Evolutionary conservation across 2,888 invertebrate genomes (phyloP), one percentile per base, ranked within the genome.

Genomic region (Scelioninae gen. 2): DNA sequence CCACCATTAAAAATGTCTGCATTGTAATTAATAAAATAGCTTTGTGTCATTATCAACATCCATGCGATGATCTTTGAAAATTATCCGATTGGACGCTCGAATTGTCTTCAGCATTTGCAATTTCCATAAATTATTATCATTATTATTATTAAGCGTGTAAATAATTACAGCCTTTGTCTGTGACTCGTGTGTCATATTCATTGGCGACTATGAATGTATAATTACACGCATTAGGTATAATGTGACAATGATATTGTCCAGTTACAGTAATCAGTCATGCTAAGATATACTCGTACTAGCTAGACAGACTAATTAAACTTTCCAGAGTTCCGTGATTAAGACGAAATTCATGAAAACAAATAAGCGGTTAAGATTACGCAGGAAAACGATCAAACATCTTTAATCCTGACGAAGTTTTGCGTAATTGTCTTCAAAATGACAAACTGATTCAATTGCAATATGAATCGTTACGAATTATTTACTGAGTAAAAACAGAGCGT

Each of bases 261-360:
- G 45, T 69, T 55, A 53, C n/a, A 61, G 53, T 61, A 69, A 69
- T 69, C 61, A 61, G 53, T 61, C 60, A 69, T 68, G 19, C 28
- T 43, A 53, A 43, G 41, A 58, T 68, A 31, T 35, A 60, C 60
- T 43, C 15, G 13, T 28, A 52, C n/a, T n/a, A n/a, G n/a, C n/a
- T n/a, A 45, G 68, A 53, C 31, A 60, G 52, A 45, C 37, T 68
- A 58, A 68, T 68, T 68, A 58, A 60, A 52, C 53, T 50, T 35
- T 48, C 31, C 31, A 9, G 16, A 67, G 41, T 50, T 35, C 22
- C 15, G 43, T 50, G 28, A 58, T 50, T 57, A 67, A 57, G 33
- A 46, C n/a, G 16, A 22, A n/a, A n/a, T n/a, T n/a, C n/a, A n/a
- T n/a, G n/a, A n/a, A 53, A 53, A 25, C 63, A 52, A 52, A 53